These are phyloP conservation scores for Porphyrio hochstetteri DNA, from an alignment of 2,113 vertebrate genomes.

Conservation along the genomic window DNA sequence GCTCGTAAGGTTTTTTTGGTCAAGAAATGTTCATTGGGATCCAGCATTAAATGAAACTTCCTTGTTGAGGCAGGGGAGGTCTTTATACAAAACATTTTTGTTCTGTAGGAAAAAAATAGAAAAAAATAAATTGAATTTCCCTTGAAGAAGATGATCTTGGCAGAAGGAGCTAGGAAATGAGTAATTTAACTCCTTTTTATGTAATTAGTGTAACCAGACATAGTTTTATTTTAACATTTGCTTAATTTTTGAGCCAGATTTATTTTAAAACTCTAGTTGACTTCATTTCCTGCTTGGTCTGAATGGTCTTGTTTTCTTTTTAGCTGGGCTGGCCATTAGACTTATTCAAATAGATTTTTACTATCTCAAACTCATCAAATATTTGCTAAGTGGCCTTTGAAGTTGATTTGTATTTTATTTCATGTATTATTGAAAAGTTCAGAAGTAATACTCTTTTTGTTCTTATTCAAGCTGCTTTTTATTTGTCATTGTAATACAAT, in stretches of 20 bases:
- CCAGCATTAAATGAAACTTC: slow-evolving; percentile 48
- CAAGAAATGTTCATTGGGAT: not conserved
- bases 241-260: slow-evolving; percentile 71
- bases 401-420: slow-evolving; percentile 64
- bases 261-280: slow-evolving; percentile 69
- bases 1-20: not conserved
- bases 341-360: slow-evolving; percentile 60
- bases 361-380: slow-evolving; percentile 60
- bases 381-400: slow-evolving; percentile 60
- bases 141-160: slow-evolving; percentile 62
- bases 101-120: slow-evolving; percentile 12
- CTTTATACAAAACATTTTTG: slow-evolving; percentile 43
- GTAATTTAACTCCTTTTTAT: slow-evolving; percentile 68
- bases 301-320: slow-evolving; percentile 59
- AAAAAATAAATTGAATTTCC: slow-evolving; percentile 70
- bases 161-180: slow-evolving; percentile 69
- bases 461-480: slow-evolving; percentile 66
- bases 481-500: slow-evolving; percentile 53
- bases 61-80: not conserved
- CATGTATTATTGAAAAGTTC: slow-evolving; percentile 54
- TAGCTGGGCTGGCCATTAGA: slow-evolving; percentile 50
- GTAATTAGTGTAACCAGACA: slow-evolving; percentile 67
- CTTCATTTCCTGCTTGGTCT: slow-evolving; percentile 65
- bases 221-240: slow-evolving; percentile 72
- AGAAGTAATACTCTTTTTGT: slow-evolving; percentile 53